Base-by-base conservation (phyloP, 2,888 invertebrate species). In the Drosophila histrio region DNA sequence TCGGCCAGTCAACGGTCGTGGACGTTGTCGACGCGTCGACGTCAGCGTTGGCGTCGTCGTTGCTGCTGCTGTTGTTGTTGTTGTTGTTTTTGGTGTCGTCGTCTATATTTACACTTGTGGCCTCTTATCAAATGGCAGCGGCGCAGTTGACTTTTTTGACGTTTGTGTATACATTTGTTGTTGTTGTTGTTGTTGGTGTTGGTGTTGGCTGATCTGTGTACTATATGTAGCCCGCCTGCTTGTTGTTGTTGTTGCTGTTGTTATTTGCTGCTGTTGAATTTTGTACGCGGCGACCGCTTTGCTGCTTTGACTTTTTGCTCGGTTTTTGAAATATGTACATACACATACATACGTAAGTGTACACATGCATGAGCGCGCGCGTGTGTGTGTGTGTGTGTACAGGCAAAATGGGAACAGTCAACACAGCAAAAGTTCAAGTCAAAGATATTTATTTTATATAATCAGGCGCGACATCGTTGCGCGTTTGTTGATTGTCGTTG, bases 31-130 rank as follows among this genome's bases (percentile, higher is more conserved):
- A 13, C 44, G 77, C 44, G 77, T 34, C 9, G 71, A 19, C 66
- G 44, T 38, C 46, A 39, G 4, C 61, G 72, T 34, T 19, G 30
- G 13, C 44, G 68, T 30, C 11, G 64, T 8, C 7, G 44, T 34
- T 44, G 30, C 5, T 62, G 63, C 24, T 69, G 50, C 30, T 69
- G 52, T 54, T 63, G 54, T 15, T 66, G 62, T 38, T 54, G 34
- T 24, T 69, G 53, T 61, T 72, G 69, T 44, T 65, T 59, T 62
- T 68, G 80, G 79, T 65, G 79, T 64, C 63, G 72, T 73, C 80
- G 88, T 86, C 85, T 86, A 89, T 86, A 86, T 89, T 86, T 86
- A 86, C 89, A 89, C 89, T 89, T 86, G 88, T 89, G 88, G 87
- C 89, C 89, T 88, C 89, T 86, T 86, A 86, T 86, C 86, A 86